Evolutionary conservation across 2,113 vertebrate genomes (phyloP).

Genomic region (Salvelinus fontinalis): DNA sequence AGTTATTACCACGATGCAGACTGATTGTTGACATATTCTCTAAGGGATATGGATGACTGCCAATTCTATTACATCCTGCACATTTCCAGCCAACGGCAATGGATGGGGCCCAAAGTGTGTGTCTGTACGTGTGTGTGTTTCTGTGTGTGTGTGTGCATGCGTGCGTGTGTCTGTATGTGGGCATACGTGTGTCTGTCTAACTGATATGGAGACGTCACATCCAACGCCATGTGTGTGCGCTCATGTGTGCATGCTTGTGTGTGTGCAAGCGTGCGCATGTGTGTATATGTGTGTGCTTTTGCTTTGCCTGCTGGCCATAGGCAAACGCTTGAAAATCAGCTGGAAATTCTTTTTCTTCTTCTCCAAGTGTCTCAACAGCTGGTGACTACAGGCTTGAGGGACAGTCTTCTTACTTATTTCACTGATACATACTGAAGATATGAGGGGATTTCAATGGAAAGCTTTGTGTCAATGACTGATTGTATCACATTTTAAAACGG

Average conservation of each 20-base stretch:
- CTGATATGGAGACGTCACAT: no score
- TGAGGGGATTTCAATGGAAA: no score
- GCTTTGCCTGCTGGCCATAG: constrained; percentile 16
- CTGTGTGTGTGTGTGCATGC: neutral
- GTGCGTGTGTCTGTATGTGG: neutral
- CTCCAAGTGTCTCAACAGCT: neutral
- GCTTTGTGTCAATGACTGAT: no score
- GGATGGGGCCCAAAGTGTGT: neutral
- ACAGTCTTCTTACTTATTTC: neutral
- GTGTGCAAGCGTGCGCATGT: no score
- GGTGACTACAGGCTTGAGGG: neutral
- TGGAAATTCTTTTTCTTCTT: neutral
- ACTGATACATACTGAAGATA: no score
- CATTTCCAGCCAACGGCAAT: constrained; percentile 7
- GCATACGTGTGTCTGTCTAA: no score
- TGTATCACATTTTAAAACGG: no score
- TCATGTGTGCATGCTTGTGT: neutral
- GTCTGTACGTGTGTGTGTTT: neutral
- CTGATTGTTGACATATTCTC: constrained; percentile 22
- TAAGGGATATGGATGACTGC: constrained; percentile 10
- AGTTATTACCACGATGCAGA: constrained; percentile 16
- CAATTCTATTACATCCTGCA: constrained; percentile 4
- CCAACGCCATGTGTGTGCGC: no score
- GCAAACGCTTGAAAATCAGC: neutral
- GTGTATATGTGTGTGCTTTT: neutral